Evolutionary conservation across 2,888 invertebrate species (phyloP), one percentile per base, ranked within the genome.

Genomic region (Diogma glabrata): DNA sequence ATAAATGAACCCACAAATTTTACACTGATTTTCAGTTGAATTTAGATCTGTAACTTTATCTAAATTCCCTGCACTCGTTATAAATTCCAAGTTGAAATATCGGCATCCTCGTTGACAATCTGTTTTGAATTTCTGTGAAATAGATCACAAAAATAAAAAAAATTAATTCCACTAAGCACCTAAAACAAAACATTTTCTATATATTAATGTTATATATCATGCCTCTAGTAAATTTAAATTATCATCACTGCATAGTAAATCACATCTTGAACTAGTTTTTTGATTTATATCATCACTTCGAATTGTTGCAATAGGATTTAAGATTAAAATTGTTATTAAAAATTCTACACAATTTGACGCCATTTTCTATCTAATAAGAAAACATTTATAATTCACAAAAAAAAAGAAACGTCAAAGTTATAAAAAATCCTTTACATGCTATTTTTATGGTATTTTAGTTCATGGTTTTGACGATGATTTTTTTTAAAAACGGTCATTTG

Each of bases 101-200:
- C 51, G 51, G 24, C 53, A 53, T 5, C 53, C 53, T 26, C 53
- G 30, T 28, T 51, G 45, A 28, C 53, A 53, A 20, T 53, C 53
- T n/a, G 24, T 14, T 50, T 48, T 30, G 4, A 48, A 28, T 33
- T 6, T 8, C 48, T 48, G n/a, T 33, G 24, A 46, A 30, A 30
- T 14, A 22, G 19, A 22, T 8, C 19, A 30, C 30, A 30, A 30
- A 30, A 14, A 19, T 4, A 10, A 30, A 30, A 30, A 3, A 30
- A 30, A 30, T 30, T 8, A 30, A 30, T 30, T 30, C n/a, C 3
- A 8, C 10, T 30, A 5, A 30, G 10, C 4, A 30, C 4, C 4
- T 30, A 30, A 30, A 8, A 30, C 10, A 30, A 30, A n/a, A n/a
- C 30, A n/a, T n/a, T n/a, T n/a, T n/a, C n/a, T n/a, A n/a, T n/a